These are phyloP conservation scores for Tachysurus fulvidraco DNA, from an alignment of 2,113 vertebrate genomes.

Conservation along the genomic window DNA sequence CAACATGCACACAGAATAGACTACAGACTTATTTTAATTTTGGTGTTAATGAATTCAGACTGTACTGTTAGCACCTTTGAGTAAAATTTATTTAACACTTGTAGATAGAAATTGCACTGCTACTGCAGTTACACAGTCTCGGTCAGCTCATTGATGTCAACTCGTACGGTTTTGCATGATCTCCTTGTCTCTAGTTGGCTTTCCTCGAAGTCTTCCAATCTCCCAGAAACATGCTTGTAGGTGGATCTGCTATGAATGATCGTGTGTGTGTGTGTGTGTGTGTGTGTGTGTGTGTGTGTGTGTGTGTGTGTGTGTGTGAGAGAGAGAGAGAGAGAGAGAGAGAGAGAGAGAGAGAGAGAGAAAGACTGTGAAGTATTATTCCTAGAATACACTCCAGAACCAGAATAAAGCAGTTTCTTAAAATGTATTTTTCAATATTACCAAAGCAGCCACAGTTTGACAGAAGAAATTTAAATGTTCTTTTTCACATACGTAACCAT, in stretches of 20 bases:
- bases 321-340: not conserved
- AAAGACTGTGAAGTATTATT: not conserved
- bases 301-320: too few relatives aligned
- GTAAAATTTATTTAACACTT: not conserved
- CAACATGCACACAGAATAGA: not conserved
- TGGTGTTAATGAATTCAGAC: not conserved
- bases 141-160: not conserved
- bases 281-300: slow-evolving; percentile 1
- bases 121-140: not conserved
- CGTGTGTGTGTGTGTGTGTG: not conserved
- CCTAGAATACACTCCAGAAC: not conserved
- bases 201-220: not conserved
- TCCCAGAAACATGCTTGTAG: not conserved
- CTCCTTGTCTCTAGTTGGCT: not conserved
- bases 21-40: not conserved
- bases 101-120: not conserved
- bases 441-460: not conserved
- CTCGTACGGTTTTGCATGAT: not conserved
- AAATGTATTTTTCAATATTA: not conserved
- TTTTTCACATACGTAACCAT: too few relatives aligned
- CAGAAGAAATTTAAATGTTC: not conserved
- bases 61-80: not conserved
- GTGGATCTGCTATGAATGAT: not conserved
- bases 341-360: not conserved
- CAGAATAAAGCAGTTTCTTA: not conserved